Evolutionary conservation across 2,888 invertebrate genomes (phyloP), one percentile per base, ranked within the genome.

Genomic region (Toxonevra muliebris): DNA sequence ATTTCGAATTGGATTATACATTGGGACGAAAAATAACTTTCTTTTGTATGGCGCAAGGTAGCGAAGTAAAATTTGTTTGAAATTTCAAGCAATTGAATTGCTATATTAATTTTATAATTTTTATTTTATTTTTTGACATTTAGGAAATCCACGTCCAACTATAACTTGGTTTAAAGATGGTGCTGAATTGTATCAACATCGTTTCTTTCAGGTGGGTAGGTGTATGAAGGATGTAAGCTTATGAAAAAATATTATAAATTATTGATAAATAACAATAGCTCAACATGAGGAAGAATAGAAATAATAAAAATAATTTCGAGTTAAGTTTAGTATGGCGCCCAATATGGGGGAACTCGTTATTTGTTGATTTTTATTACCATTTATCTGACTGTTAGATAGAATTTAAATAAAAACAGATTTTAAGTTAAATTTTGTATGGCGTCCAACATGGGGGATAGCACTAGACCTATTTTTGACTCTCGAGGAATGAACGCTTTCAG

Each of bases 151-250:
- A 0, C 87, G 95, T 63, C 96, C 97, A 0, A 93, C 94, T 73
- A 94, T 97, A 71, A 97, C 96, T 19, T 97, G 97, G 97, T 96
- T 94, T 83, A 97, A 97, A 83, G 96, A 97, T 83, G 96, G 96
- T 53, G 91, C 93, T n/a, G 97, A 97, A 86, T 91, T 97, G 76
- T 95, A 94, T 80, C 91, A 93, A 13, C 95, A 96, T 87, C 90
- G 92, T 70, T 95, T 95, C 85, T 87, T 95, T 76, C 94, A 95
- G 85, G 95, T 94, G 84, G 48, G 50, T 15, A 20, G 12, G 13
- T 48, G 2, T 48, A n/a, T n/a, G 50, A 48, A 48, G 30, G 2
- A 30, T 30, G 30, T 30, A 30, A 55, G 20, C 20, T 13, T 52
- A 17, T 53, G 4, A 15, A 8, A 4, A 48, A 17, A 7, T 13